Evolutionary conservation across 2,113 vertebrate genomes (phyloP).

Genomic region (mouse (Mus musculus)): GRCm39 chr16:44840001-44840500

Average conservation of each 20-base stretch:
- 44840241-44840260: neutral
- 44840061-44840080: neutral
- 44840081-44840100: conserved; percentile 34
- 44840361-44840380: conserved; percentile 32
- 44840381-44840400: neutral
- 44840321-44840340: neutral
- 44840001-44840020: neutral
- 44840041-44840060: neutral
- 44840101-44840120: neutral
- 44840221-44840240: neutral
- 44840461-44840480: neutral
- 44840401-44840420: neutral
- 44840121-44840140: neutral
- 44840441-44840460: neutral
- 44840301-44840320: neutral
- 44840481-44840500: conserved; percentile 34
- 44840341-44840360: neutral
- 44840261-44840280: neutral
- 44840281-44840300: conserved; percentile 3
- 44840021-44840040: conserved; percentile 28
- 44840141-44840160: neutral
- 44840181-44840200: neutral
- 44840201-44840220: neutral
- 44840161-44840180: too few species aligned
- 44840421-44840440: neutral